phyloP scores from a whole-genome alignment of 2,888 invertebrate genomes.

The Doris montereyensis region DNA sequence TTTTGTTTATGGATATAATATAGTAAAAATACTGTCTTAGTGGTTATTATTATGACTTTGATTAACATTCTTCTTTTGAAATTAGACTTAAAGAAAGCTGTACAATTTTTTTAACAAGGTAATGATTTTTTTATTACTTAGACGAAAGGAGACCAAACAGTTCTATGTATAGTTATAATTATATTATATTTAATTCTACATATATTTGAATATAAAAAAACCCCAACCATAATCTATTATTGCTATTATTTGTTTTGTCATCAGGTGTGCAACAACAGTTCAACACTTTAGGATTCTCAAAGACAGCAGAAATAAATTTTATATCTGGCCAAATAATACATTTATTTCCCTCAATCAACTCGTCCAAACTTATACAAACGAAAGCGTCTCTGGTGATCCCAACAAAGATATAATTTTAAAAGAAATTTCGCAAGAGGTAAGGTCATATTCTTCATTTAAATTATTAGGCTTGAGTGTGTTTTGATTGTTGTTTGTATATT shows the following conservation, averaged over 20 bases:
- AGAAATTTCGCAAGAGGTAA: constrained; percentile 41
- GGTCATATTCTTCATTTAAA: too few relatives aligned
- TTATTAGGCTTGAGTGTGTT: too few relatives aligned
- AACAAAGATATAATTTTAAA: constrained; percentile 35
- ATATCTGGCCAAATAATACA: constrained; percentile 99
- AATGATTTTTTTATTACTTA: too few relatives aligned
- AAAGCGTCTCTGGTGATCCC: constrained; percentile 91
- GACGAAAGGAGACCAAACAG: too few relatives aligned
- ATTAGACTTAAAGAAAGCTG: too few relatives aligned
- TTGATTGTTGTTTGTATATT: neutral
- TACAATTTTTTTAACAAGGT: too few relatives aligned
- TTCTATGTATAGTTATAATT: too few relatives aligned
- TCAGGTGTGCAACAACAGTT: constrained; percentile 62
- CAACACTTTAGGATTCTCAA: constrained; percentile 81
- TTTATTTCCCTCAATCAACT: constrained; percentile 98
- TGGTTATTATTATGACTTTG: too few relatives aligned
- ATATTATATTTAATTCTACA: neutral
- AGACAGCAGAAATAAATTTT: constrained; percentile 93
- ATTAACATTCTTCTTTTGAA: too few relatives aligned
- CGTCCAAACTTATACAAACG: constrained; percentile 90
- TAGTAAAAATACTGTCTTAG: neutral
- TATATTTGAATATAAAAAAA: neutral
- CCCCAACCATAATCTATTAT: neutral
- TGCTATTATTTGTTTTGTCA: constrained; percentile 23
- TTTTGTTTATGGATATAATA: neutral